Evolutionary conservation across 2,797 vertebrate genomes (phyloP).

Genomic region (Lycodopsis pacificus): DNA sequence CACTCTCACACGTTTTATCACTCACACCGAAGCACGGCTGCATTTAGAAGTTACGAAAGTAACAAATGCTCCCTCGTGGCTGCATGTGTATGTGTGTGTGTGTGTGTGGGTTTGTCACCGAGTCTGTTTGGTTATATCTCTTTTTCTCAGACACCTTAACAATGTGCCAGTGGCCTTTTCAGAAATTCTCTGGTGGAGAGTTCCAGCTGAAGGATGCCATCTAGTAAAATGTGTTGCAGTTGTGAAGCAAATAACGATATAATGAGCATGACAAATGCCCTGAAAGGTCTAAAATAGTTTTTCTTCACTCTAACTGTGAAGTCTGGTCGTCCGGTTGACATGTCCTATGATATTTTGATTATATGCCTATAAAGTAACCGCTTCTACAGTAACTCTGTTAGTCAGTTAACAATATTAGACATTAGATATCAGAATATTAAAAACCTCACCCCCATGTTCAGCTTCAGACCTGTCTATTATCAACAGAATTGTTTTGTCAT

Average conservation of each 20-base stretch:
- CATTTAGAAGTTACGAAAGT: constrained; percentile 49
- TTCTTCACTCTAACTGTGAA: neutral
- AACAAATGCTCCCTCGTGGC: constrained; percentile 38
- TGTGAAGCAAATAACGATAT: constrained; percentile 2
- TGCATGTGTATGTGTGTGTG: neutral
- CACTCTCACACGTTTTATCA: constrained; percentile 31
- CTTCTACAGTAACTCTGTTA: neutral
- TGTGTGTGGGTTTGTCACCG: neutral
- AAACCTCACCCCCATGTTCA: neutral
- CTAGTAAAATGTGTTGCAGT: neutral
- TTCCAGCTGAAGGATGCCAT: constrained; percentile 2
- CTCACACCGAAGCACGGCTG: constrained; percentile 19
- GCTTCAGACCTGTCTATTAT: neutral
- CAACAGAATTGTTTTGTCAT: neutral
- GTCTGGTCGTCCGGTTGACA: neutral
- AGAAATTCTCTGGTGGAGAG: neutral
- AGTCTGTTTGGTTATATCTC: neutral
- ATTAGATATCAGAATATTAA: too few species aligned
- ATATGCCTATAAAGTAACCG: neutral
- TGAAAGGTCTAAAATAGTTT: neutral
- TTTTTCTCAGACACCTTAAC: constrained; percentile 19
- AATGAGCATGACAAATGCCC: neutral
- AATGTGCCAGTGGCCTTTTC: constrained; percentile 11
- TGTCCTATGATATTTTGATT: neutral
- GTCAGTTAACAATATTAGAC: neutral